Conservation (phyloP, 2,113 vertebrate genomes). For the Dromas ardeola region DNA sequence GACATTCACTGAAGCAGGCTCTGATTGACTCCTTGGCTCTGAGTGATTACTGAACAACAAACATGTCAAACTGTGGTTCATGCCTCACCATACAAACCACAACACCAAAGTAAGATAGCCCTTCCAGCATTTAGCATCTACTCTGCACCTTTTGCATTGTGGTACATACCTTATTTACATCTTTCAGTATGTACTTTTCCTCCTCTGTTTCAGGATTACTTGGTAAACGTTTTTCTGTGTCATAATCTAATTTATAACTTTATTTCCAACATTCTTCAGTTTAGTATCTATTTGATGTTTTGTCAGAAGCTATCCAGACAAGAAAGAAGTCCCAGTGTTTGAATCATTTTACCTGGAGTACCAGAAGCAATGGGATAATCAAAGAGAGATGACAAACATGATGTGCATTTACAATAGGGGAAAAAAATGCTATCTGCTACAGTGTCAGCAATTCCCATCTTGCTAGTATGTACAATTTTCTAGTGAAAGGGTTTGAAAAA, state of each 20-base stretch:
- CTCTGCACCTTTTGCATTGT: background rate
- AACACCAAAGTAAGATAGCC: background rate
- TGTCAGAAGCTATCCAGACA: background rate
- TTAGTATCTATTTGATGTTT: background rate
- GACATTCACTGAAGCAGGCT: background rate
- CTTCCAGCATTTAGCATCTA: background rate
- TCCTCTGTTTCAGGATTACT: background rate
- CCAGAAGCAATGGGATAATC: background rate
- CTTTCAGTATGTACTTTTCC: background rate
- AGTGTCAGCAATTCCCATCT: background rate
- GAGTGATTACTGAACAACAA: background rate
- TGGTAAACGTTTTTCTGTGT: background rate
- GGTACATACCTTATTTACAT: background rate
- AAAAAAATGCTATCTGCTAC: background rate
- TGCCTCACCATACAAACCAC: background rate
- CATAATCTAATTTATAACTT: background rate
- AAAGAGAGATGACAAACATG: background rate
- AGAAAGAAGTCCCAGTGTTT: background rate
- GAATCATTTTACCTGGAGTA: background rate
- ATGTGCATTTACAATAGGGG: background rate
- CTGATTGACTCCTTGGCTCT: background rate
- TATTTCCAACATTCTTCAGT: background rate
- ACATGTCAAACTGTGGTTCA: background rate
- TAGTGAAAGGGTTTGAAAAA: conserved; percentile 4
- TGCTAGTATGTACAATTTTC: background rate